Base-by-base conservation (phyloP, 64 coral and sea anemone species). In the Stylophora pistillata region DNA sequence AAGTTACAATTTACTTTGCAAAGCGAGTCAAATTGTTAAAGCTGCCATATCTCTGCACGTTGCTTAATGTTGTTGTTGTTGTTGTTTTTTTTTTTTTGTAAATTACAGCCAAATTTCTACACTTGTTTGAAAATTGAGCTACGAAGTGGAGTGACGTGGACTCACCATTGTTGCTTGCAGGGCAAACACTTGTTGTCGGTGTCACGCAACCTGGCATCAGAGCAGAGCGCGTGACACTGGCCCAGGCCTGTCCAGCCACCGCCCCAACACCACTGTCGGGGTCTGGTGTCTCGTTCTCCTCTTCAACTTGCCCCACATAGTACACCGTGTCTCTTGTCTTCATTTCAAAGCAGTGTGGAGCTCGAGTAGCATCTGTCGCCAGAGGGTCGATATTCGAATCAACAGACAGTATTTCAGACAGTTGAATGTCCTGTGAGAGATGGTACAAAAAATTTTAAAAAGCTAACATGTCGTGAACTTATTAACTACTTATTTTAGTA, bases 161-260 rank as follows among this genome's bases (percentile, higher is more conserved):
- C 20, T 37, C 15, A 87, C 25, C 30, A 41, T 13, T 25, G 32
- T 68, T 66, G 61, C 86, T 73, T 13, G 72, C 15, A 16, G 80
- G 61, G 9, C 87, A 74, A 52, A 92, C 69, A 55, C 94, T 96
- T 0, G 94, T 96, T 14, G 94, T 96, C 0, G 94, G 94, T 7
- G 94, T 96, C 1, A 96, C 94, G 75, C 94, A 96, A 37, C 94
- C 94, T 12, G 94, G 94, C 94, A 96, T 96, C 29, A 96, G 85
- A 23, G 94, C 94, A n/a, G 94, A 96, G 34, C 94, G 91, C 30
- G 92, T 96, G 1, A 91, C 89, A 57, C 86, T 81, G 2, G 90
- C 94, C 94, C 94, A 96, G 16, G 94, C 92, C 27, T 93, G 94
- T 3, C 94, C 94, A 5, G 92, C 47, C 16, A 77, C 91, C 17